Percentiles rank a stretch among this genome's conserved stretches.
Conservation (phyloP, 2,113 vertebrate species). For the Semnornis frantzii region DNA sequence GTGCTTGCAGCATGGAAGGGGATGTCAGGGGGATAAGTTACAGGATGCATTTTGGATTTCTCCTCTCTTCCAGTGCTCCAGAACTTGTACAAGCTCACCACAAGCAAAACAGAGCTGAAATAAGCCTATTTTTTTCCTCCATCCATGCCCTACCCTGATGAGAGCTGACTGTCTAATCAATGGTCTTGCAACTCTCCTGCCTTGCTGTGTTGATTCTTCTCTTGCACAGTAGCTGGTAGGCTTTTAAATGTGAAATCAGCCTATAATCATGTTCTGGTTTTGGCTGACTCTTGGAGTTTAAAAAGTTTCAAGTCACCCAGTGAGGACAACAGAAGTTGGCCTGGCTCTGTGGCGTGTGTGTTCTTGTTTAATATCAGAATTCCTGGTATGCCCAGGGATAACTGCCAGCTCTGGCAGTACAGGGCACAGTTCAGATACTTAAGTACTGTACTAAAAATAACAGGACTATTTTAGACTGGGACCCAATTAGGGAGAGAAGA, state of each 20-base stretch:
- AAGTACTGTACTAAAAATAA: constrained; percentile 77
- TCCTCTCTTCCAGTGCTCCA: neutral
- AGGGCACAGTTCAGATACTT: constrained; percentile 69
- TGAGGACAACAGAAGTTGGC: constrained; percentile 11
- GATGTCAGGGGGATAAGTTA: neutral
- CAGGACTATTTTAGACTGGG: constrained; percentile 64
- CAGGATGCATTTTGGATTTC: neutral
- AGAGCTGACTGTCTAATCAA: neutral
- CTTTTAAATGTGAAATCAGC: constrained; percentile 36
- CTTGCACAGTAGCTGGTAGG: constrained; percentile 20
- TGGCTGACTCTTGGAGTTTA: neutral
- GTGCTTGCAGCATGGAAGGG: neutral
- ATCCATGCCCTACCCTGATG: neutral
- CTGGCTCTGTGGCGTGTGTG: constrained; percentile 48
- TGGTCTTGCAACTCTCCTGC: neutral
- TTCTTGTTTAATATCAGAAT: constrained; percentile 63
- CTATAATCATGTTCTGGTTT: neutral
- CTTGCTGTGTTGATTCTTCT: neutral
- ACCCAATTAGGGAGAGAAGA: constrained; percentile 65
- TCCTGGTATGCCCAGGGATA: constrained; percentile 32
- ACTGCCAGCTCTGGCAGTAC: constrained; percentile 35
- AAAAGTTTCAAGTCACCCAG: constrained; percentile 1
- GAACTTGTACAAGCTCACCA: neutral
- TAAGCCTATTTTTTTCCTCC: neutral
- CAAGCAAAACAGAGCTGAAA: neutral